Conservation (phyloP, 2,888 invertebrate genomes). For the Cepaea hortensis region DNA sequence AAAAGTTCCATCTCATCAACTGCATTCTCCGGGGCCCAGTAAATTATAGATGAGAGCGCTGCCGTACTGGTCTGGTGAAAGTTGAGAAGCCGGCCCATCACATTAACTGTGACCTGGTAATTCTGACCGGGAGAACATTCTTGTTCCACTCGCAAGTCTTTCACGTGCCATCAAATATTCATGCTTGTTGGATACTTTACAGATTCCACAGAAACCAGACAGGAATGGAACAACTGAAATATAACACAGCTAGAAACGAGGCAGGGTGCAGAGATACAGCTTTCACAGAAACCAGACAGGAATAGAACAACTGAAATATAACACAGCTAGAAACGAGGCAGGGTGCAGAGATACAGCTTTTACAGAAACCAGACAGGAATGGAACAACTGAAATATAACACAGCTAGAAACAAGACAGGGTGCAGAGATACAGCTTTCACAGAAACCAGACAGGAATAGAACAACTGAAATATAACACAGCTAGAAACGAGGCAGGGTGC, state of each 20-base stretch:
- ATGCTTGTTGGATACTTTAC: not conserved
- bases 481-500: no score
- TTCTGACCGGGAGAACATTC: slow-evolving; percentile 4
- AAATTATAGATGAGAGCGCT: slow-evolving; percentile 24
- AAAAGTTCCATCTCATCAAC: slow-evolving; percentile 7
- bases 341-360: no score
- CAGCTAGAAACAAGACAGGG: no score
- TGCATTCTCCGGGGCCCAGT: not conserved
- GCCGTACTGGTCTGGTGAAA: not conserved
- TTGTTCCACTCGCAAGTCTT: not conserved
- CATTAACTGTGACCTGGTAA: not conserved
- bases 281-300: no score
- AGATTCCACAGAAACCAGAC: not conserved
- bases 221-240: not conserved
- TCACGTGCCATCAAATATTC: slow-evolving; percentile 31
- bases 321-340: no score
- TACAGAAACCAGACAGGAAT: no score
- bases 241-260: not conserved
- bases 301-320: no score
- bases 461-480: no score
- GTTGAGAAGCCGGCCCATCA: slow-evolving; percentile 12
- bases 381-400: no score
- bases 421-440: no score
- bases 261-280: no score
- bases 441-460: no score